A percentile compares a stretch with the other conserved stretches of the same genome.
These are phyloP conservation scores for Cardiocondyla obscurior DNA, from an alignment of 1,140 invertebrate species.

Conservation along the genomic window DNA sequence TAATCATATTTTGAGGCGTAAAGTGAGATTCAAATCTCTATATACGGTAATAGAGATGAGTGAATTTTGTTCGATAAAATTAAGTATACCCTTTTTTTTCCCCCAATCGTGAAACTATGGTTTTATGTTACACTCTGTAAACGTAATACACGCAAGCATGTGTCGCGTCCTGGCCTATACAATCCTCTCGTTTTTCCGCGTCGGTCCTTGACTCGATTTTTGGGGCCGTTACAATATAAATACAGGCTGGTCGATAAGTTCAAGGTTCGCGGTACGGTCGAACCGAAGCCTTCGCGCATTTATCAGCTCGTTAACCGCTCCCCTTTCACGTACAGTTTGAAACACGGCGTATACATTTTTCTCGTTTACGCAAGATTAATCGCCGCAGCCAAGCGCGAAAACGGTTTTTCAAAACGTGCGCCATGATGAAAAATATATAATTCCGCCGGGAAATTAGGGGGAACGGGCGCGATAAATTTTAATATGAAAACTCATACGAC, in stretches of 20 bases:
- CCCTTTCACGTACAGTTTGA: constrained; percentile 21
- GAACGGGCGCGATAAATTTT: background rate
- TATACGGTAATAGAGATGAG: background rate
- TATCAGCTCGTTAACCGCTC: constrained; percentile 52
- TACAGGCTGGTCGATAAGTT: constrained; percentile 53
- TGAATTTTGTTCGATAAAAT: background rate
- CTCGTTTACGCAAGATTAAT: constrained; percentile 48
- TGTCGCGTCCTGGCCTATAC: background rate
- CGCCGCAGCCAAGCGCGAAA: background rate
- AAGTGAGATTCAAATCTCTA: background rate
- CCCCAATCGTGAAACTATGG: constrained; percentile 15
- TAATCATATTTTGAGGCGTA: background rate
- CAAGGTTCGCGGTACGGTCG: constrained; percentile 43
- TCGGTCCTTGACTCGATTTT: constrained; percentile 68
- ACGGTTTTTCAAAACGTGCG: background rate
- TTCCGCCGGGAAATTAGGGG: background rate
- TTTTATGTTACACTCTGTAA: constrained; percentile 69
- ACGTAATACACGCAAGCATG: constrained; percentile 34
- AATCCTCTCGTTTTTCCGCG: constrained; percentile 55
- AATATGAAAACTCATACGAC: background rate
- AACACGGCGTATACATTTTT: constrained; percentile 22
- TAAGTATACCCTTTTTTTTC: constrained; percentile 18
- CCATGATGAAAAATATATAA: background rate
- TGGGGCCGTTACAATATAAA: constrained; percentile 47
- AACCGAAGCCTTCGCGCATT: constrained; percentile 45